Conservation (phyloP, 2,888 invertebrate genomes). For the Morpho achilles region DNA sequence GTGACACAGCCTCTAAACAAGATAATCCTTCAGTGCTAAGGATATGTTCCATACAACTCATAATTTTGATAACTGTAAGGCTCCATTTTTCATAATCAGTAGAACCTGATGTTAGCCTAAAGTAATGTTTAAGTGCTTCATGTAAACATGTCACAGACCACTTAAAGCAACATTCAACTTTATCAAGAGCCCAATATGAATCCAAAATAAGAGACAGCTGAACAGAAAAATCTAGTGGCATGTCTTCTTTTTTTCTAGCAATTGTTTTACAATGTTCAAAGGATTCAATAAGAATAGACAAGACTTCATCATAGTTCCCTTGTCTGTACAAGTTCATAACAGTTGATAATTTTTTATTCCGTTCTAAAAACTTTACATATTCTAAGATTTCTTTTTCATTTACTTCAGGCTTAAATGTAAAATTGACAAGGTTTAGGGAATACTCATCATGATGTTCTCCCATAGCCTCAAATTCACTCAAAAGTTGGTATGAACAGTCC, state of each 20-base stretch:
- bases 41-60: constrained; percentile 69
- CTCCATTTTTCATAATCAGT: constrained; percentile 70
- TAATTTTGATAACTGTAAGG: constrained; percentile 62
- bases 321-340: constrained; percentile 83
- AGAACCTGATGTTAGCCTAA: constrained; percentile 63
- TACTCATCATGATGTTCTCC: constrained; percentile 55
- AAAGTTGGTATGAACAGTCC: constrained; percentile 63
- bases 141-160: constrained; percentile 89
- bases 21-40: constrained; percentile 61
- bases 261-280: constrained; percentile 77
- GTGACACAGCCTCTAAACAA: constrained; percentile 75
- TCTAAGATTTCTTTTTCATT: constrained; percentile 53
- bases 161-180: constrained; percentile 82
- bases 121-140: constrained; percentile 84
- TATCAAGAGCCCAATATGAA: constrained; percentile 81
- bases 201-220: constrained; percentile 82
- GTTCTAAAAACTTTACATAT: constrained; percentile 62
- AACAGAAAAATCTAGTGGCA: constrained; percentile 76
- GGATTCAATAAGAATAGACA: constrained; percentile 83
- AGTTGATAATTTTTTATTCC: constrained; percentile 79
- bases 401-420: constrained; percentile 58
- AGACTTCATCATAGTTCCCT: constrained; percentile 82
- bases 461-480: constrained; percentile 67
- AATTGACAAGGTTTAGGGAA: constrained; percentile 53
- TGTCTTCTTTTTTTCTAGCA: constrained; percentile 62